phyloP scores from a whole-genome alignment of 2,888 invertebrate species.

The Tuta absoluta region DNA sequence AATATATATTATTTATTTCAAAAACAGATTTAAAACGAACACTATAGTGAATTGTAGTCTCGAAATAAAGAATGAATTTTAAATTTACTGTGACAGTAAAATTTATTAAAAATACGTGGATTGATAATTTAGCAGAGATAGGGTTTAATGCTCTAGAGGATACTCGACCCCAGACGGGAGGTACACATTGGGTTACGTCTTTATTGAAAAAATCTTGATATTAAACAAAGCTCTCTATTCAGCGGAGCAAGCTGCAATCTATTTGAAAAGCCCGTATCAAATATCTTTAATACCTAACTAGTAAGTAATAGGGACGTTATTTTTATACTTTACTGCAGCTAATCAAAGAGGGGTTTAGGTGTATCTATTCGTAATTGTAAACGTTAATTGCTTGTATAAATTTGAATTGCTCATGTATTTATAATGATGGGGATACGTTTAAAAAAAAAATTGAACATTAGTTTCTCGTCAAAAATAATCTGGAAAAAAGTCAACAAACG shows the following conservation, averaged over 20 bases:
- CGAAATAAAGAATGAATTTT: conserved; percentile 5
- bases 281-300: background rate
- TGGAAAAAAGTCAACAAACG: too few relatives aligned
- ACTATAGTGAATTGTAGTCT: background rate
- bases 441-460: too few relatives aligned
- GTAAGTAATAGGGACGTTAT: background rate
- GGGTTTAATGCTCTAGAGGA: background rate
- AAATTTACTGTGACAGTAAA: background rate
- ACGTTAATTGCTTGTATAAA: too few relatives aligned
- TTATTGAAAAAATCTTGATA: conserved; percentile 2
- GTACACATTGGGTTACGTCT: conserved; percentile 1
- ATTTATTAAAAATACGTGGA: background rate
- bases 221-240: conserved; percentile 3
- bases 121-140: background rate
- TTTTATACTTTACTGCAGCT: background rate
- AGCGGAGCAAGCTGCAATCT: conserved; percentile 7
- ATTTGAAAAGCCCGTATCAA: background rate
- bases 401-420: too few relatives aligned
- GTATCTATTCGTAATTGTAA: too few relatives aligned
- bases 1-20: conserved; percentile 2
- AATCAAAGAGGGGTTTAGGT: background rate
- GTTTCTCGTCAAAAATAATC: too few relatives aligned
- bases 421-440: too few relatives aligned
- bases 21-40: background rate
- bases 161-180: background rate